These are phyloP conservation scores for Nephrotoma appendiculata DNA, from an alignment of 2,888 invertebrate species.

Conservation along the genomic window DNA sequence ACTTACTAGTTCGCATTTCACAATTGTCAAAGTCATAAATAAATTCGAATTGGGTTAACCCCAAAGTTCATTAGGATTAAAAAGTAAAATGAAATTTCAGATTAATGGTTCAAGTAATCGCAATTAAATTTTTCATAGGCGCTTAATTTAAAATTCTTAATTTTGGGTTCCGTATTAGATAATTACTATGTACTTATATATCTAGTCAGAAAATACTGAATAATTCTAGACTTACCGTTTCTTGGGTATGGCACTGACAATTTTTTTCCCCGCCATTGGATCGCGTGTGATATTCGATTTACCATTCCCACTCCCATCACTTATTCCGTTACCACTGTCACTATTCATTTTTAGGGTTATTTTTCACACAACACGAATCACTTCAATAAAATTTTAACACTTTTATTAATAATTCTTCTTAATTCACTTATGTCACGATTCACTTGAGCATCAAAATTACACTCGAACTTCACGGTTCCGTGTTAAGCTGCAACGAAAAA, in stretches of 20 bases:
- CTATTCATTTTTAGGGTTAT: not conserved
- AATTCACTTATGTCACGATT: not conserved
- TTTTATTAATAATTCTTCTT: not conserved
- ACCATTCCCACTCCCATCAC: not conserved
- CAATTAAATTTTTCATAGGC: not conserved
- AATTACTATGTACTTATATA: not conserved
- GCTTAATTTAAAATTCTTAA: too few species aligned
- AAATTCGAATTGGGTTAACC: too few species aligned
- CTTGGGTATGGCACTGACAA: constrained; percentile 27
- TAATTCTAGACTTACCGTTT: constrained; percentile 20
- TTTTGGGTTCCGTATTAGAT: too few species aligned
- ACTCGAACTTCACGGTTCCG: not conserved
- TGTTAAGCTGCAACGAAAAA: not conserved
- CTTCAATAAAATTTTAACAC: not conserved
- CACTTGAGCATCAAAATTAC: not conserved
- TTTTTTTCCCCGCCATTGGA: constrained; percentile 21
- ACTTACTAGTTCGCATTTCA: too few species aligned
- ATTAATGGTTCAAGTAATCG: not conserved
- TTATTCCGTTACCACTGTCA: not conserved
- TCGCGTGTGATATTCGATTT: constrained; percentile 15
- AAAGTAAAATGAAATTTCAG: too few species aligned
- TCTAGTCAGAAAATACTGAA: not conserved
- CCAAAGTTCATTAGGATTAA: too few species aligned
- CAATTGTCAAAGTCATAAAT: too few species aligned
- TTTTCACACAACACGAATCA: not conserved